Evolutionary conservation across 2,113 vertebrate species (phyloP), one percentile per base, ranked within the genome.

Genomic region (Chauna torquata): DNA sequence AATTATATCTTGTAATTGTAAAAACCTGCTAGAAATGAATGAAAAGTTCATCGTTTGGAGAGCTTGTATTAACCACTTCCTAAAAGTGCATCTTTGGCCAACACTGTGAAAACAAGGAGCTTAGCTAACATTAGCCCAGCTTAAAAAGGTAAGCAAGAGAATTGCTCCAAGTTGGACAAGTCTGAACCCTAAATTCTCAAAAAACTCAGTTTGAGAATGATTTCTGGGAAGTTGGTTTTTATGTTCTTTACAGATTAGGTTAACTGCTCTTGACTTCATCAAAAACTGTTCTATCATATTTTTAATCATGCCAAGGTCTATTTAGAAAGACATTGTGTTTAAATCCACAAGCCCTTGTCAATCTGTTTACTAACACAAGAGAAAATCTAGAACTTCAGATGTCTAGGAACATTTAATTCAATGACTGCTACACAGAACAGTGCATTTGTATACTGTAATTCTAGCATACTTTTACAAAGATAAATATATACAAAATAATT

Each of bases 41-140:
- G 34, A 77, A 92, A 22, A 0, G 0, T 64, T 25, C 77, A 95
- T 28, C 0, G 0, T 42, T 64, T n/a, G 32, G 38, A 38, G 17
- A 69, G 27, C 22, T 83, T 54, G 16, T 25, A 85, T 47, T 58
- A 66, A 86, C 59, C 23, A 36, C n/a, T 82, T 82, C 55, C 54
- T 52, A 77, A 58, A 74, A 49, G 30, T 16, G 9, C 9, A 40
- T 45, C 40, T 74, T 50, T n/a, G 16, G 32, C 38, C 47, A 64
- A 80, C 32, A n/a, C 36, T 8, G 10, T 69, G 42, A 30, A 77
- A 71, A 47, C 9, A 52, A 10, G 8, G 16, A 7, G 1, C 27
- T 32, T 34, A 44, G 38, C 49, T 40, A 80, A 65, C 20, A 62
- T 3, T 23, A 93, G 44, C 34, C 72, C 9, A 65, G 10, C 6